Base-by-base conservation (phyloP, 2,797 vertebrate species). In the Carduelis carduelis region DNA sequence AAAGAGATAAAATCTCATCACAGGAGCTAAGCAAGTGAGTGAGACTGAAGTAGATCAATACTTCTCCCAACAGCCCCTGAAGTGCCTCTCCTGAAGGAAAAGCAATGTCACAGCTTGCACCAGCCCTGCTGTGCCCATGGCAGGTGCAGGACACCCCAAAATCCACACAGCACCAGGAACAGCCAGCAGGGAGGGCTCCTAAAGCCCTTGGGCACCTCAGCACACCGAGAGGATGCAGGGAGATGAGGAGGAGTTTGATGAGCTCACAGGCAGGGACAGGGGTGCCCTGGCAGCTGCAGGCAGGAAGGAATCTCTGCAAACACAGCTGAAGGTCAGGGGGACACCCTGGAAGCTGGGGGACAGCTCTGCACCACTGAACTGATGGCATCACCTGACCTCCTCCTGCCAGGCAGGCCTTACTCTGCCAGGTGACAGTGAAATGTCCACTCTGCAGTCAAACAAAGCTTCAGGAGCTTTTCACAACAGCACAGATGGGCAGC, bases 361-460 rank as follows among this genome's bases (percentile, higher is more conserved):
- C 52, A 43, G 0, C 20, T 22, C 39, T 13, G 53, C 56, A 66
- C 17, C 56, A 8, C 23, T 5, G 16, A 59, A 39, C 13, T 35
- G 5, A 0, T 0, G 2, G 11, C 12, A 18, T 9, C 12, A 6
- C 6, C 64, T 23, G 24, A 49, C 2, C 19, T 35, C 8, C n/a
- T 56, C 1, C 47, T 52, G 37, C 19, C 53, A 52, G 18, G 5
- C 46, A 26, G 27, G 6, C 23, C 53, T 6, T 6, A 6, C 5
- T n/a, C 14, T 8, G 16, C 50, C 11, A 26, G 4, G 14, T 1
- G 4, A 44, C 28, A 30, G 1, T 28, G 14, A 32, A 39, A 26
- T 0, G 5, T 6, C 24, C 64, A 50, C 13, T 11, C 2, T 1
- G 4, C 47, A 41, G 24, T 9, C 35, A 2, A 0, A 24, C 14